phyloP scores from a whole-genome alignment of 2,888 invertebrate genomes.

The Eristalis intricaria region DNA sequence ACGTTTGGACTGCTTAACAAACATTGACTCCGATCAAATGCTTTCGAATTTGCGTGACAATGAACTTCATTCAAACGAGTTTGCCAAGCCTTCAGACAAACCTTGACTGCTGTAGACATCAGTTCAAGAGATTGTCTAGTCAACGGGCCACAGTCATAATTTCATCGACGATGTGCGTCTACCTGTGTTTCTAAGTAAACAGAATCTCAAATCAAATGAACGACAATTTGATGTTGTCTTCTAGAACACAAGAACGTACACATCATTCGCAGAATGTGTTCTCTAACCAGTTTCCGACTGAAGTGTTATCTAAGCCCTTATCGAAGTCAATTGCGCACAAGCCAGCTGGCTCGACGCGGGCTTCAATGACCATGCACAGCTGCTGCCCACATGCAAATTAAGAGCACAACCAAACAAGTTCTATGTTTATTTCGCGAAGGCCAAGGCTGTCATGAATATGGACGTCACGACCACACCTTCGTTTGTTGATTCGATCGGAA shows the following conservation, averaged over 20 bases:
- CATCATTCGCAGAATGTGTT: background rate
- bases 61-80: too few species aligned
- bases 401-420: background rate
- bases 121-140: too few species aligned
- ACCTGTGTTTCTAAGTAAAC: too few species aligned
- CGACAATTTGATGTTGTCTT: background rate
- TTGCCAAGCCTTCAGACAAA: too few species aligned
- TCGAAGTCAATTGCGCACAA: background rate
- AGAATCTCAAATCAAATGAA: too few species aligned
- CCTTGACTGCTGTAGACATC: too few species aligned
- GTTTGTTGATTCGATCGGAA: background rate
- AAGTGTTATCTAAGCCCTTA: background rate
- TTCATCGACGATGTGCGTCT: too few species aligned
- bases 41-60: too few species aligned
- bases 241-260: background rate
- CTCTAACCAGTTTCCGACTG: background rate
- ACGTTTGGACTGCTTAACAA: too few species aligned
- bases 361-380: background rate
- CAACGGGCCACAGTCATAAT: too few species aligned
- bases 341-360: background rate
- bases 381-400: background rate
- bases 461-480: background rate
- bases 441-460: background rate
- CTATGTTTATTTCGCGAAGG: background rate
- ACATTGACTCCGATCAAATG: too few species aligned